These are phyloP conservation scores for Pipistrellus pipistrellus DNA, from an alignment of 2,797 vertebrate species.

Conservation along the genomic window DNA sequence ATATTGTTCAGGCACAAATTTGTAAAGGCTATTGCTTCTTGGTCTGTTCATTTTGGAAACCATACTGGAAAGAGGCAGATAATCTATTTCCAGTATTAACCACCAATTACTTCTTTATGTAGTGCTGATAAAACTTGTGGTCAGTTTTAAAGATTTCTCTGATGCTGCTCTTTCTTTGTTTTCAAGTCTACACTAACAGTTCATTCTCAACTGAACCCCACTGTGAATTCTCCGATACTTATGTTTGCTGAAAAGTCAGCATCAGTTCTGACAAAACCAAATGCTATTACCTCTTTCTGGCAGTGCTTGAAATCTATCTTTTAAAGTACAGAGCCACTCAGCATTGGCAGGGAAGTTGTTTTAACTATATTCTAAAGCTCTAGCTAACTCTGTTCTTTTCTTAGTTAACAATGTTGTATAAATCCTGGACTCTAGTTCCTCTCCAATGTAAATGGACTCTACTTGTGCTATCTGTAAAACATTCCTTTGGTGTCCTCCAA, in stretches of 20 bases:
- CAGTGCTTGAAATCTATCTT: neutral
- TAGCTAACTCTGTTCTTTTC: conserved; percentile 20
- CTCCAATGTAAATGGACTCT: neutral
- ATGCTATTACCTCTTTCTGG: neutral
- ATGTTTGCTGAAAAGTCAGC: neutral
- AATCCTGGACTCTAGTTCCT: neutral
- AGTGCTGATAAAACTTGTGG: neutral
- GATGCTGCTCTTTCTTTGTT: neutral
- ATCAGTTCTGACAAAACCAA: conserved; percentile 26
- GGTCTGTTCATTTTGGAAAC: neutral
- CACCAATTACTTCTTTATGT: neutral
- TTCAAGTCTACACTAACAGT: neutral
- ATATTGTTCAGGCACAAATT: neutral
- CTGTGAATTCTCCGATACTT: neutral
- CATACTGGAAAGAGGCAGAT: neutral
- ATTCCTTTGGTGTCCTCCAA: neutral
- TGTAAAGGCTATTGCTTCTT: neutral
- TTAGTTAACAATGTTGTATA: neutral
- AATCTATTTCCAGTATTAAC: neutral
- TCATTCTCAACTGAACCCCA: neutral
- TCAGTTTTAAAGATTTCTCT: neutral
- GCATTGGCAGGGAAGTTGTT: neutral
- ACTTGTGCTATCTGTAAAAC: neutral
- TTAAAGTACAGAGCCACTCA: neutral
- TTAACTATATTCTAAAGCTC: conserved; percentile 21